phyloP scores from a whole-genome alignment of 2,113 vertebrate species.

The Panurus biarmicus region DNA sequence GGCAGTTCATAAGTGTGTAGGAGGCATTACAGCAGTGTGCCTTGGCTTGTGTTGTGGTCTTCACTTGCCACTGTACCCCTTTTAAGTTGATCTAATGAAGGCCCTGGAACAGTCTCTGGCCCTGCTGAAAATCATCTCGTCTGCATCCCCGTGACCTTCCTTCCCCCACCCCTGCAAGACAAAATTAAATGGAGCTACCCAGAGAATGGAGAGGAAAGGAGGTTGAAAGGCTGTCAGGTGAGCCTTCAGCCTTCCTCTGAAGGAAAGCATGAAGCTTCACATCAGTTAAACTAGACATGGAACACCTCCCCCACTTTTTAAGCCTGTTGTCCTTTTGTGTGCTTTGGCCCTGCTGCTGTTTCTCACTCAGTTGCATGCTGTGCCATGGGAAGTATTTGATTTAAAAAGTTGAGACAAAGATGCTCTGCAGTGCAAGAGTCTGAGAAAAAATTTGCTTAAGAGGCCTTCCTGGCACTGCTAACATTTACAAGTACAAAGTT shows the following conservation, averaged over 20 bases:
- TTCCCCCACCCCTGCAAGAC: not conserved
- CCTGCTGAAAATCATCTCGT: not conserved
- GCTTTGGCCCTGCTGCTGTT: not conserved
- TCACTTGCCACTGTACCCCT: not conserved
- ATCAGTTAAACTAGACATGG: not conserved
- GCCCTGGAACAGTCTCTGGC: not conserved
- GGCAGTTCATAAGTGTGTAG: accelerated
- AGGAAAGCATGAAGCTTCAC: not conserved
- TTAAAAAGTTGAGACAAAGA: not conserved
- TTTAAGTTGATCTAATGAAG: not conserved
- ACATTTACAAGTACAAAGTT: not conserved
- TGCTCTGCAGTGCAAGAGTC: not conserved
- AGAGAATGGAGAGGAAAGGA: not conserved
- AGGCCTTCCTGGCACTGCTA: not conserved
- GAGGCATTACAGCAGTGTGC: not conserved
- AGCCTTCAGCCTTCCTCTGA: not conserved
- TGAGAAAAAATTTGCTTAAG: not conserved
- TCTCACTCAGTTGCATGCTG: not conserved
- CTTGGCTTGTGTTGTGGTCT: not conserved
- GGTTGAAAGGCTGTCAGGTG: not conserved
- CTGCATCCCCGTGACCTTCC: not conserved
- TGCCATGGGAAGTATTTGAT: not conserved
- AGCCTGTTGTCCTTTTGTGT: not conserved
- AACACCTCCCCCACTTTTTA: not conserved
- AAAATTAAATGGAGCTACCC: not conserved